phyloP scores from a whole-genome alignment of 2,797 vertebrate species.

The Meda fulgida region DNA sequence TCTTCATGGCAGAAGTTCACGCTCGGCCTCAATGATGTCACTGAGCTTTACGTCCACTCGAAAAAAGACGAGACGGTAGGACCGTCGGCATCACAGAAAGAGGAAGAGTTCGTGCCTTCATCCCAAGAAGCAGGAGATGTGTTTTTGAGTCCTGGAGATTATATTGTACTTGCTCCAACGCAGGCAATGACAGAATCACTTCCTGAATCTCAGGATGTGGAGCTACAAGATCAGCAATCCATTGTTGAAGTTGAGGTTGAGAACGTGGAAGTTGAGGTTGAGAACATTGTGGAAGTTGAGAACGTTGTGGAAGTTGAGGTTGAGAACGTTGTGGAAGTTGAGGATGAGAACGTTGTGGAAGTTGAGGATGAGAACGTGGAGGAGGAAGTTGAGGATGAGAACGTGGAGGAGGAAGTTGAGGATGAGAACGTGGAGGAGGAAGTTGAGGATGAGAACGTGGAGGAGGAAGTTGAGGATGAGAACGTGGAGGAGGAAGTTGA shows the following conservation, averaged over 20 bases:
- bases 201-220: slow-evolving; percentile 47
- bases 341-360: too few species aligned
- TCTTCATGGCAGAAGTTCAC: slow-evolving; percentile 68
- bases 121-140: slow-evolving; percentile 25
- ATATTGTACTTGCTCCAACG: slow-evolving; percentile 45
- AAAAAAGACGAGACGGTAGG: background rate
- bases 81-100: slow-evolving; percentile 47
- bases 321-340: too few species aligned
- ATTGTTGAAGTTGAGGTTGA: background rate
- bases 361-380: background rate
- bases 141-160: slow-evolving; percentile 26
- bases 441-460: background rate
- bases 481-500: background rate
- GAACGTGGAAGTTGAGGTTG: background rate
- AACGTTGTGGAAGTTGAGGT: too few species aligned
- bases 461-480: too few species aligned
- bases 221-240: slow-evolving; percentile 12
- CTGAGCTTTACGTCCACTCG: slow-evolving; percentile 68
- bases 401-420: background rate
- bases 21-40: slow-evolving; percentile 69
- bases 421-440: background rate
- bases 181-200: slow-evolving; percentile 29
- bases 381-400: background rate
- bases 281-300: too few species aligned
- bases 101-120: slow-evolving; percentile 19